Conservation (phyloP, 2,888 invertebrate species). For the Cabera pusaria region DNA sequence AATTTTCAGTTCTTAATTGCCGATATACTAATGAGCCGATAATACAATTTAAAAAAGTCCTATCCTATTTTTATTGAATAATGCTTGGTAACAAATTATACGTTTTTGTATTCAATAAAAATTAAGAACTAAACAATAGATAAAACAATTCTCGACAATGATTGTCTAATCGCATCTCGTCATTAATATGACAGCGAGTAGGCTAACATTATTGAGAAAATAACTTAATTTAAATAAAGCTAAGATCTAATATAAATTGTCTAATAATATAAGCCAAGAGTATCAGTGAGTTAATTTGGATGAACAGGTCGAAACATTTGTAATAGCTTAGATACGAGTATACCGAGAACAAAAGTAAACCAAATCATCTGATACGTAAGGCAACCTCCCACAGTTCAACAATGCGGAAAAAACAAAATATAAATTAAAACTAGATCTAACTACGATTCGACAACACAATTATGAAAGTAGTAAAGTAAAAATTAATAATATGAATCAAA, state of each 20-base stretch:
- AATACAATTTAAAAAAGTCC: constrained; percentile 81
- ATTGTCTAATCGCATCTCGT: constrained; percentile 43
- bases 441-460: constrained; percentile 73
- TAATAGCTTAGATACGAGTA: constrained; percentile 33
- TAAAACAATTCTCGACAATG: constrained; percentile 72
- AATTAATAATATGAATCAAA: constrained; percentile 64
- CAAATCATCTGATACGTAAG: constrained; percentile 60
- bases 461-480: constrained; percentile 62
- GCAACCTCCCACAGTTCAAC: constrained; percentile 34
- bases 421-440: constrained; percentile 62
- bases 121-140: constrained; percentile 71
- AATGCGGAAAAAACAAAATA: constrained; percentile 50
- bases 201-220: constrained; percentile 63
- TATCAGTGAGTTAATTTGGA: constrained; percentile 64
- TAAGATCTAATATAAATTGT: constrained; percentile 59
- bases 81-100: constrained; percentile 82
- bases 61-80: constrained; percentile 81
- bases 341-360: constrained; percentile 41
- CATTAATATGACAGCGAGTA: constrained; percentile 30
- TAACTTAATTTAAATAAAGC: constrained; percentile 80
- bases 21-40: constrained; percentile 83
- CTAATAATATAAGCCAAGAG: constrained; percentile 67
- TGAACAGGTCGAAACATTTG: constrained; percentile 40
- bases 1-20: constrained; percentile 84
- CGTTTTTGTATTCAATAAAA: constrained; percentile 79